These are phyloP conservation scores for Xyrichtys novacula DNA, from an alignment of 2,797 vertebrate species.

Conservation along the genomic window DNA sequence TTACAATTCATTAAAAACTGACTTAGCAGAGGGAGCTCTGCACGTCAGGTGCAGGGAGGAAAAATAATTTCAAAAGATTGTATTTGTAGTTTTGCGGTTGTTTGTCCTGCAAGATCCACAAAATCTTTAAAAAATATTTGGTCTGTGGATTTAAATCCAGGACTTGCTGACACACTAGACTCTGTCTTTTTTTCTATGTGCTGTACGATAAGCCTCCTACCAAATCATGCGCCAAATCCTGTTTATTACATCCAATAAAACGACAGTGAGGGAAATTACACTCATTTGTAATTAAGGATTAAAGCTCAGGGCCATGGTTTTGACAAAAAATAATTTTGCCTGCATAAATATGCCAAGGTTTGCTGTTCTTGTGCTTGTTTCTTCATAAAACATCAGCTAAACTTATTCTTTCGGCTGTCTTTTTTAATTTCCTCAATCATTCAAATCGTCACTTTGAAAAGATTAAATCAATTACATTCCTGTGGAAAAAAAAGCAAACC, in stretches of 20 bases:
- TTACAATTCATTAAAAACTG: too few relatives aligned
- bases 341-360: not conserved
- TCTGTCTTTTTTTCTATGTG: too few relatives aligned
- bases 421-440: not conserved
- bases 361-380: not conserved
- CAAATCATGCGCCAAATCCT: not conserved
- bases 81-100: too few relatives aligned
- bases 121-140: too few relatives aligned
- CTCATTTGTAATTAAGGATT: not conserved
- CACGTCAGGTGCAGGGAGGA: too few relatives aligned
- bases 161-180: too few relatives aligned
- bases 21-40: too few relatives aligned
- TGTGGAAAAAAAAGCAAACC: constrained; percentile 11
- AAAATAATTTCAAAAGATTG: too few relatives aligned
- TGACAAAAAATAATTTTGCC: not conserved
- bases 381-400: not conserved
- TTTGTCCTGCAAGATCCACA: too few relatives aligned
- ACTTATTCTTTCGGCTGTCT: not conserved
- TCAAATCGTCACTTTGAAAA: constrained; percentile 5
- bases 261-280: not conserved
- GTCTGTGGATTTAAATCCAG: too few relatives aligned
- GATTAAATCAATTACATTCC: constrained; percentile 5
- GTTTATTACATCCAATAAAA: not conserved
- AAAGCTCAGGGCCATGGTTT: not conserved
- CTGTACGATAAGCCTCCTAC: not conserved